Evolutionary conservation across 2,888 invertebrate species (phyloP), one percentile per base, ranked within the genome.

Genomic region (Eledone cirrhosa): DNA sequence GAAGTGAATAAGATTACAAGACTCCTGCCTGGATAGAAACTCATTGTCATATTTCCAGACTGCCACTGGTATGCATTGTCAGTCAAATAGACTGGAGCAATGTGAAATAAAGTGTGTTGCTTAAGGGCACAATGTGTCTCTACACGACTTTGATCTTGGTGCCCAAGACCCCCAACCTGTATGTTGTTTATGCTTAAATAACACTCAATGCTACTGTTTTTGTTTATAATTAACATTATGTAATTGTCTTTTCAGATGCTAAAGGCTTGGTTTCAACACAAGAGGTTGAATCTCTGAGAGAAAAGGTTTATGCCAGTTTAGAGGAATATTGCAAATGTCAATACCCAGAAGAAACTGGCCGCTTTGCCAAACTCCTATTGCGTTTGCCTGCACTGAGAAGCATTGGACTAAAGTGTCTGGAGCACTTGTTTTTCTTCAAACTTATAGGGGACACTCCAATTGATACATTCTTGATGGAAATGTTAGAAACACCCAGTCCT

Each of bases 401-500:
- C 82, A 91, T 91, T 72, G 90, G 90, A 76, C 94, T 98, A 77
- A 97, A 97, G 92, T 97, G 97, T 92, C 93, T 96, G 88, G 98
- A 98, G 91, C 96, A 97, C 91, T 93, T 98, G 84, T 98, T 97
- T 93, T 97, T 96, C 93, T 97, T 96, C 92, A 95, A 96, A 89
- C 93, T 98, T 82, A 95, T 97, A 87, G 95, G 96, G 59, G 96
- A 97, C 86, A 94, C 94, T 81, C 94, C 94, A 83, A 94, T 98
- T 88, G 95, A 96, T 89, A 94, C 94, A 77, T 96, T 96, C 85
- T 88, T 91, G 19, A 86, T 88, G 84, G 90, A 90, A 82, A 89
- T 91, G 88, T 84, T 91, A 75, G 88, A 89, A 81, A 87, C 84
- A 5, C 88, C 88, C 16, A 85, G 82, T 77, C 83, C 85, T n/a